Conservation (phyloP, 2,113 vertebrate genomes). For the Zapornia atra region DNA sequence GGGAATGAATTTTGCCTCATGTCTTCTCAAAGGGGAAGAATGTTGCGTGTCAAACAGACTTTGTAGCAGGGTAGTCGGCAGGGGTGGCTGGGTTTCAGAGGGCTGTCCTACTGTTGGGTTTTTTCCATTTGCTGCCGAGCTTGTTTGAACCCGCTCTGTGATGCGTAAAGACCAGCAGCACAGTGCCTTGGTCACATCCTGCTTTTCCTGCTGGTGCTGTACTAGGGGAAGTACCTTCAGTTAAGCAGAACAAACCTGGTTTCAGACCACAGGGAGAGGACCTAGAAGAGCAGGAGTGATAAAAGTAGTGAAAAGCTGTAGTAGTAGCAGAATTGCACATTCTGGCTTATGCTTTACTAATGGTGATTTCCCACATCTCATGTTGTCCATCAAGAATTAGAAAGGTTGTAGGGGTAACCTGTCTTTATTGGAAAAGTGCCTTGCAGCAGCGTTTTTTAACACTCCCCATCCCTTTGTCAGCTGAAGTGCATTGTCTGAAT, state of each 20-base stretch:
- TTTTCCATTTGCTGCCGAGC: background rate
- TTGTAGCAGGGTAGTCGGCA: background rate
- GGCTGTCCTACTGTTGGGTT: background rate
- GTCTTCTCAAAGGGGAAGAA: background rate
- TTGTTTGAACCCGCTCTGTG: background rate
- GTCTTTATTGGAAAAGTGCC: background rate
- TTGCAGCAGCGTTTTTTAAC: background rate
- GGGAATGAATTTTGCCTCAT: background rate
- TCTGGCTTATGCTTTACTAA: background rate
- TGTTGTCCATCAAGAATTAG: background rate
- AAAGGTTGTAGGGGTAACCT: background rate
- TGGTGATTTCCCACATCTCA: fast-evolving
- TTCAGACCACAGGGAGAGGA: background rate
- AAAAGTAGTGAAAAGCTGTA: background rate
- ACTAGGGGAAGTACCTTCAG: background rate
- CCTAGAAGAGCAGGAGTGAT: background rate
- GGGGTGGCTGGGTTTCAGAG: background rate
- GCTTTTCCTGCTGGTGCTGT: background rate
- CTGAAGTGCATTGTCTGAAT: background rate
- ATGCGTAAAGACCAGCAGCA: background rate
- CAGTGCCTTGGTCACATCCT: background rate
- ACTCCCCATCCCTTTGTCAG: background rate
- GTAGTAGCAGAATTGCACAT: background rate
- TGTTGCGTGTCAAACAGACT: background rate
- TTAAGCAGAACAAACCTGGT: background rate